Evolutionary conservation across 2,113 vertebrate genomes (phyloP), one percentile per base, ranked within the genome.

Genomic region (Etheostoma spectabile): DNA sequence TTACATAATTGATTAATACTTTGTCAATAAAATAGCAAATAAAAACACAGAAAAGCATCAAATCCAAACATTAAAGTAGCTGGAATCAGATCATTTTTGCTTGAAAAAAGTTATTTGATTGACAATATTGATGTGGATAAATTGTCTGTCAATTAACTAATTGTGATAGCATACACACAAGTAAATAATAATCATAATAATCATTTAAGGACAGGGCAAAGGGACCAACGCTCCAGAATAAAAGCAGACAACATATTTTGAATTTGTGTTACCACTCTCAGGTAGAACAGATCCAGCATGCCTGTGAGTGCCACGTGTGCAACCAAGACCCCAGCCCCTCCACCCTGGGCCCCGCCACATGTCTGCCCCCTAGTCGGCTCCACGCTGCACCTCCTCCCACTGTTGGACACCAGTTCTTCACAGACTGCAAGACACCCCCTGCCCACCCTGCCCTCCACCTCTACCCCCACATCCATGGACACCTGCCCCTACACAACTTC

Each of bases 401-500:
- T 33, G 80, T 89, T 1, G 95, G 96, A 82, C 98, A 97, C 83
- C 97, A 97, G 94, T 97, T 98, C 85, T 96, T 98, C 90, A 96
- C 97, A n/a, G 98, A 99, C 92, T 96, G 96, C 95, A 98, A 97
- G 85, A 94, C 96, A 55, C 90, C 97, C 57, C 97, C 97, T 27
- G 88, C 96, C 62, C 98, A 99, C 89, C 98, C 98, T 1, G 97
- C 97, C 74, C 96, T 99, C 90, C 98, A 99, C 87, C 96, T 99
- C 55, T 99, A 99, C 89, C 98, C 98, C 74, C 98, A 99, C 91
- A 99, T 99, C 88, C 98, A 99, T 12, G 98, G 98, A 61, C 98
- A 99, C 85, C 93, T 98, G 91, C 98, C 98, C 57, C 89, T 99
- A 85, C 98, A 99, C 93, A 97, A 96, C 13, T 97, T 99, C 89